Base-by-base conservation (phyloP, 2,797 vertebrate species). In the Melopsittacus undulatus region DNA sequence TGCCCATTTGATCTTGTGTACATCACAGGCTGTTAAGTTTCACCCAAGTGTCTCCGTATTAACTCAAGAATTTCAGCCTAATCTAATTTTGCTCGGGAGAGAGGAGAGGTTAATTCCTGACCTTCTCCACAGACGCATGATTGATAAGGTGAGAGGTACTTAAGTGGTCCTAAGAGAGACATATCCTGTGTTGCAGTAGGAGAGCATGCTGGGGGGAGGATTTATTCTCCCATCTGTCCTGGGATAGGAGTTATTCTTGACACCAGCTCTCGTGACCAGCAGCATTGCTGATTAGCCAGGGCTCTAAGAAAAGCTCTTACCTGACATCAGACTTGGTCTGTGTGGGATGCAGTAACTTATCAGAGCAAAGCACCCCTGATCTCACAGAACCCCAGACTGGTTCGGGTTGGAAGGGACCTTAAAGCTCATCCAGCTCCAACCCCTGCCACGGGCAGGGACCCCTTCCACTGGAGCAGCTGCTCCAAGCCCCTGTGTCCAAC, bases 201-300 rank as follows among this genome's bases (percentile, higher is more conserved):
- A 94, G 59, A 83, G 43, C 45, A 7, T 74, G 75, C 42, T 42
- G 7, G 5, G 20, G 32, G 21, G 52, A 75, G 89, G 92, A 89
- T 92, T 97, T 89, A 72, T 64, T 63, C 27, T 87, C 22, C 86
- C 89, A 89, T 87, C 84, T 94, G 90, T 73, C 21, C 64, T 66
- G 36, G 36, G 13, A 10, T 29, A 74, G 48, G 79, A 94, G 69
- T 83, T 92, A 69, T 30, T 95, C 64, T 68, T 62, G 52, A 46
- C 52, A 79, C 38, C 52, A 75, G 72, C 67, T 70, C 75, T 87
- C 32, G 54, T 92, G 75, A 79, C 56, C 63, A 90, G 3, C 56
- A 38, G 29, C 26, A 7, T 23, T 43, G 45, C 34, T 40, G 43
- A 51, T 11, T 23, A 32, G 70, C 30, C 63, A 91, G 43, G 48